Conservation (phyloP, 2,113 vertebrate genomes). For the Brachionichthys hirsutus region DNA sequence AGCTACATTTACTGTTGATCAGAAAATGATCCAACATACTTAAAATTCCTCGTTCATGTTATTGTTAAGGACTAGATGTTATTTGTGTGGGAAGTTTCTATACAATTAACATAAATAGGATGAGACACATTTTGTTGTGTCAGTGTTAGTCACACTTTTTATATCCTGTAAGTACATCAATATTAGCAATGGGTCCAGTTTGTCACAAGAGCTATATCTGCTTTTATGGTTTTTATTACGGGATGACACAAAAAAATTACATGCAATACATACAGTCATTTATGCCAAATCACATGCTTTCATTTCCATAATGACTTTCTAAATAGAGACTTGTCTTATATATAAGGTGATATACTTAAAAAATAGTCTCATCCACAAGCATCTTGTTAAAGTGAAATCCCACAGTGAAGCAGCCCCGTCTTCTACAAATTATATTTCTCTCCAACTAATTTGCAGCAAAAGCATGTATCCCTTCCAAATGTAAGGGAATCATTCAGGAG, state of each 20-base stretch:
- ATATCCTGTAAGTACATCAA: slow-evolving; percentile 4
- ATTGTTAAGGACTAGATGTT: slow-evolving; percentile 91
- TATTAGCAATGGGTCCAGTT: slow-evolving; percentile 77
- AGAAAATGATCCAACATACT: slow-evolving; percentile 87
- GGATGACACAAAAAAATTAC: slow-evolving; percentile 10
- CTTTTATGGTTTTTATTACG: slow-evolving; percentile 1
- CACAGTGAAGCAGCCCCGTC: neutral
- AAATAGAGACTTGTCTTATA: slow-evolving; percentile 30
- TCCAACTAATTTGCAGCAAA: too few species aligned
- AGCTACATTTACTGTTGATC: slow-evolving; percentile 83
- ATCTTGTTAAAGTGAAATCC: slow-evolving; percentile 26
- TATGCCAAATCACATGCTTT: slow-evolving; percentile 6
- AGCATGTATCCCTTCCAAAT: too few species aligned
- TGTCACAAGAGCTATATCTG: slow-evolving; percentile 62
- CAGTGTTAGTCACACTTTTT: slow-evolving; percentile 64
- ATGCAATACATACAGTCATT: slow-evolving; percentile 14
- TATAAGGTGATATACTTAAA: neutral
- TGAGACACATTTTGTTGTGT: slow-evolving; percentile 80
- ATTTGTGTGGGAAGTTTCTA: slow-evolving; percentile 90
- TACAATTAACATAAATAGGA: slow-evolving; percentile 90
- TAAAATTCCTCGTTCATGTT: slow-evolving; percentile 84
- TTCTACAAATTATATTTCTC: too few species aligned
- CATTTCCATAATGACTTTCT: slow-evolving; percentile 15
- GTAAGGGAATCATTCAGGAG: too few species aligned
- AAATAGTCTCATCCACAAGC: slow-evolving; percentile 6